Evolutionary conservation across 2,888 invertebrate genomes (phyloP), one percentile per base, ranked within the genome.

Genomic region (Xestia xanthographa): DNA sequence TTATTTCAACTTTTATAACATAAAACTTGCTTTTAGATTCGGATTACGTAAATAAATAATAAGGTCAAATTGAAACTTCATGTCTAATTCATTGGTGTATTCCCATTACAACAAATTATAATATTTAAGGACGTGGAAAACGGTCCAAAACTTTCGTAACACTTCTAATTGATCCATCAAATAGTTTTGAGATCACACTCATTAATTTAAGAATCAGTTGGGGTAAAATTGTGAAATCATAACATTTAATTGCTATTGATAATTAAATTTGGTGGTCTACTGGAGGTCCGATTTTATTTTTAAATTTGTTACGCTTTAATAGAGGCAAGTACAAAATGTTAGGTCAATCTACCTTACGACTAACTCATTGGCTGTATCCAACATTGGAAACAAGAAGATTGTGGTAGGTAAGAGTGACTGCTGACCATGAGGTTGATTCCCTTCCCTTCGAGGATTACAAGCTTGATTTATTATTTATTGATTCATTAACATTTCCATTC

Each of bases 41-140:
- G 12, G 29, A 70, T 88, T 89, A 88, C 84, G 84, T 90, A 90
- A 90, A 88, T 69, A 70, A 41, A 88, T 69, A 70, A 41, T 74
- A 69, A 80, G 83, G 87, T 83, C 84, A 79, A 20, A 38, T 11
- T 53, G 26, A 22, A 38, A 22, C 22, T 34, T 34, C 34, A 17
- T 69, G 6, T 6, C 0, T 12, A 29, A 0, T 29, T 26, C 8
- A 17, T 58, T 20, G 34, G 56, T 75, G 14, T n/a, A 34, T 22
- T 62, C 68, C 14, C 17, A 53, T 53, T 50, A 26, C 1, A 43
- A 26, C n/a, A 45, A 45, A 38, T 29, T 6, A 20, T 20, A 38
- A 9, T 26, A 50, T 20, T 9, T 48, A 22, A 12, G 17, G 34
- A 5, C 45, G 11, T 48, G 20, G 53, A 60, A 45, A 66, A 29